Percentiles rank a stretch among this genome's conserved stretches.
phyloP scores from a whole-genome alignment of 2,113 vertebrate genomes.

The Oxyura jamaicensis region DNA sequence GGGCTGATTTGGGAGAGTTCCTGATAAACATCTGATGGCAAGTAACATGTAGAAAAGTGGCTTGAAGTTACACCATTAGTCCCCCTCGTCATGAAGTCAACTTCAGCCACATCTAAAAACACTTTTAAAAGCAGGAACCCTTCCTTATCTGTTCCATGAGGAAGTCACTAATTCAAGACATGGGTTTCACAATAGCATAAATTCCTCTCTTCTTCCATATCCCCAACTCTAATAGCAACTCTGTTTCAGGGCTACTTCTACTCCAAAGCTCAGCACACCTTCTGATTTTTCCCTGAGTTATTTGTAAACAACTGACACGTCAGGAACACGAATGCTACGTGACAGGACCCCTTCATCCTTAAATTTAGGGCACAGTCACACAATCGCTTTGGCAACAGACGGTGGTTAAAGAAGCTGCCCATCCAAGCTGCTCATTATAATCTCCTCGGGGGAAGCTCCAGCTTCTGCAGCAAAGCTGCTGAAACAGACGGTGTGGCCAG shows the following conservation, averaged over 20 bases:
- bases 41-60: neutral
- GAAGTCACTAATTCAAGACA: neutral
- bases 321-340: neutral
- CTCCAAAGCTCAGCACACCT: neutral
- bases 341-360: neutral
- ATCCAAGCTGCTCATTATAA: conserved; percentile 4
- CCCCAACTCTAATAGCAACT: neutral
- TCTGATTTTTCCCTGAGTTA: neutral
- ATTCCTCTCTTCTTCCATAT: neutral
- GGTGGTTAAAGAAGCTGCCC: neutral
- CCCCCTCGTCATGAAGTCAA: neutral
- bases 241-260: neutral
- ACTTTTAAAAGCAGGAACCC: neutral
- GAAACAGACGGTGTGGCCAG: neutral
- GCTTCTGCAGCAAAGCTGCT: conserved; percentile 25
- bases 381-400: neutral
- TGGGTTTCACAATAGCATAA: neutral
- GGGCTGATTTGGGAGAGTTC: neutral
- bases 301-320: neutral
- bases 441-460: neutral
- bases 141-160: neutral
- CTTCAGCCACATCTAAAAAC: neutral
- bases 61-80: neutral
- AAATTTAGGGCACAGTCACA: neutral
- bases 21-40: neutral